phyloP scores from a whole-genome alignment of 2,888 invertebrate species.

The Ferdinandea cuprea region DNA sequence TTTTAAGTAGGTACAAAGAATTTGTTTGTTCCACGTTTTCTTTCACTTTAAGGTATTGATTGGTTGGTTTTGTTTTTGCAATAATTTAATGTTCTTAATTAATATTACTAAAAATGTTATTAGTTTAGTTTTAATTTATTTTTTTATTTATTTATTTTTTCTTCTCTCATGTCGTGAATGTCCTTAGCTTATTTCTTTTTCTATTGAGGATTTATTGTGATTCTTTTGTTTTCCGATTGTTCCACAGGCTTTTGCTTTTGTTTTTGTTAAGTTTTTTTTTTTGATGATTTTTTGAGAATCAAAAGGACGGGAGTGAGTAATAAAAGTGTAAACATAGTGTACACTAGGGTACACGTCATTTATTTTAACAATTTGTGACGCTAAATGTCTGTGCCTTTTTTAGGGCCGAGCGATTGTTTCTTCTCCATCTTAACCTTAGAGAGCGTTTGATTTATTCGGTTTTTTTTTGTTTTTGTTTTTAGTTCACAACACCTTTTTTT shows the following conservation, averaged over 20 bases:
- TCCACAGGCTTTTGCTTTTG: constrained; percentile 56
- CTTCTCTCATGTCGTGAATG: constrained; percentile 47
- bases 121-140: constrained; percentile 23
- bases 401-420: constrained; percentile 14
- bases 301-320: constrained; percentile 72
- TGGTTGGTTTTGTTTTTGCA: constrained; percentile 48
- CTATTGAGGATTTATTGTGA: constrained; percentile 30
- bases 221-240: constrained; percentile 54
- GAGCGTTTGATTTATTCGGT: constrained; percentile 41
- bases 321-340: constrained; percentile 71
- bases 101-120: constrained; percentile 51
- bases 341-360: constrained; percentile 61
- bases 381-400: constrained; percentile 43
- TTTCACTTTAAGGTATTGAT: constrained; percentile 63
- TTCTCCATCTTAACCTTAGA: constrained; percentile 32
- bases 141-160: constrained; percentile 11
- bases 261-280: too few species aligned
- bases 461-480: constrained; percentile 28
- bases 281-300: constrained; percentile 65
- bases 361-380: constrained; percentile 46
- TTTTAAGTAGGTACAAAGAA: constrained; percentile 62
- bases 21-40: constrained; percentile 62
- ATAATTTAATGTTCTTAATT: constrained; percentile 64
- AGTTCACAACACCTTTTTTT: constrained; percentile 69
- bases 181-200: constrained; percentile 32